Conservation (phyloP, 2,113 vertebrate genomes). For the Clupea harengus region DNA sequence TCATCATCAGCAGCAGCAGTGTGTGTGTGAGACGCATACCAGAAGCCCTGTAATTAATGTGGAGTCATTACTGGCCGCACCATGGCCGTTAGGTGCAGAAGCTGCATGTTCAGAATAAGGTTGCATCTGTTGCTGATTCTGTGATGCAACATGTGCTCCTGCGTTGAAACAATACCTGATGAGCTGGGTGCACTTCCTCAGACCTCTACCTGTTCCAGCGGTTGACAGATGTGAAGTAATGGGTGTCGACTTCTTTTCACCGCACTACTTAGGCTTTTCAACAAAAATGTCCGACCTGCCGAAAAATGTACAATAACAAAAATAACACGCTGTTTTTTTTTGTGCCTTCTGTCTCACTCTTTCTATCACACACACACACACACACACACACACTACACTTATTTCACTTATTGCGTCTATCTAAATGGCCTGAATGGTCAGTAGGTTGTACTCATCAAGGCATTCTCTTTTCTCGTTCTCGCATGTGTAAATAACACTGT, state of each 20-base stretch:
- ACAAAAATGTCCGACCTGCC: neutral
- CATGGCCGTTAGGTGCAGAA: neutral
- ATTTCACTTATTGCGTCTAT: neutral
- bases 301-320: neutral
- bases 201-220: neutral
- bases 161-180: neutral
- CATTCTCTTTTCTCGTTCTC: neutral
- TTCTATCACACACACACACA: neutral
- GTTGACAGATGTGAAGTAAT: neutral
- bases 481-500: neutral
- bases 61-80: neutral
- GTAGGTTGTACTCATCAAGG: neutral
- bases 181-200: neutral
- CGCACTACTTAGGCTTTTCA: neutral
- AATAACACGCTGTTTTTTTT: neutral
- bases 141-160: neutral
- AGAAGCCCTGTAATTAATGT: neutral
- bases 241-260: neutral
- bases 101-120: neutral
- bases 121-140: constrained; percentile 14
- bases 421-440: neutral
- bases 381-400: neutral
- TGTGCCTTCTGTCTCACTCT: neutral
- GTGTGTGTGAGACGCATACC: neutral
- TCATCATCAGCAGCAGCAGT: neutral